phyloP scores from a whole-genome alignment of 2,113 vertebrate genomes.

The Pelecanoides urinatrix region DNA sequence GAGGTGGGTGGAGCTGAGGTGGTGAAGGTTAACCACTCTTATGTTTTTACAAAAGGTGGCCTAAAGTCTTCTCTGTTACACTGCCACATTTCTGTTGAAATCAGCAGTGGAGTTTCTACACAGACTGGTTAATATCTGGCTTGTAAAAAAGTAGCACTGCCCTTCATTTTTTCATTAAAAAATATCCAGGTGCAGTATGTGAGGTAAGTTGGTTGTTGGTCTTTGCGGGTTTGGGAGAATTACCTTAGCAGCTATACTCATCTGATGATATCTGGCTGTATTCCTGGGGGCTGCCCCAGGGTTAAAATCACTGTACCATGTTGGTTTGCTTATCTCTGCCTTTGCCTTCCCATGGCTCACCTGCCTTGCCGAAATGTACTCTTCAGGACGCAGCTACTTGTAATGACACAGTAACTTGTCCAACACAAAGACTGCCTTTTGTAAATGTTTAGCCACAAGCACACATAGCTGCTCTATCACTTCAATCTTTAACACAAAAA shows the following conservation, averaged over 20 bases:
- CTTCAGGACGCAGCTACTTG: not conserved
- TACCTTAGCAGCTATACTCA: not conserved
- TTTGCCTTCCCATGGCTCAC: not conserved
- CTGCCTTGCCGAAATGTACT: not conserved
- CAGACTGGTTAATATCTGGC: not conserved
- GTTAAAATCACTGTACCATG: not conserved
- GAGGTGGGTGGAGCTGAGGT: not conserved
- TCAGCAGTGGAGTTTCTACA: not conserved
- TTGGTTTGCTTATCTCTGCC: not conserved
- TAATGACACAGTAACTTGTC: not conserved
- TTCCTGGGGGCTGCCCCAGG: not conserved
- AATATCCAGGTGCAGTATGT: not conserved
- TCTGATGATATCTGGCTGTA: not conserved
- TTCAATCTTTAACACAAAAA: conserved; percentile 12
- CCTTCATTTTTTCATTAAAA: not conserved
- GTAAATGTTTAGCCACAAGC: not conserved
- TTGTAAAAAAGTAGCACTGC: not conserved
- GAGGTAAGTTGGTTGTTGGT: not conserved
- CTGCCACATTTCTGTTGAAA: not conserved
- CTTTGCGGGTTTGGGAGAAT: not conserved
- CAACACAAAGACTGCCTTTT: not conserved
- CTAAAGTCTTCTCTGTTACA: not conserved
- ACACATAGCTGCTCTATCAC: not conserved
- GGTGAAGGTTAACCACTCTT: not conserved
- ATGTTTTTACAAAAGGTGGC: not conserved